These are phyloP conservation scores for Pseudomyrmex sp. DNA, from an alignment of 1,140 invertebrate species.

Conservation along the genomic window DNA sequence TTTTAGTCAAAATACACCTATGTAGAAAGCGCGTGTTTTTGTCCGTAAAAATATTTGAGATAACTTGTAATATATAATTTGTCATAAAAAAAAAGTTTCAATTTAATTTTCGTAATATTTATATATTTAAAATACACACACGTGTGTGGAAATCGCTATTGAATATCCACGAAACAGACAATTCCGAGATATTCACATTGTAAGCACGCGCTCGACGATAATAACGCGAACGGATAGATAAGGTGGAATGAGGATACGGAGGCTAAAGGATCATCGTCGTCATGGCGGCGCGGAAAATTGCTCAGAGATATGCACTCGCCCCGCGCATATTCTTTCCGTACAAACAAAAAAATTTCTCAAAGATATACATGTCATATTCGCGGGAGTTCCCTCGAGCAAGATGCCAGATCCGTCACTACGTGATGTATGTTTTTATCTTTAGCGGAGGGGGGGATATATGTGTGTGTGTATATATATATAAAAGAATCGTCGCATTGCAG, in stretches of 20 bases:
- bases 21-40: too few relatives aligned
- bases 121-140: too few relatives aligned
- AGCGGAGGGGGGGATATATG: background rate
- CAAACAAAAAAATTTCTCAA: background rate
- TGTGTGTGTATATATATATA: background rate
- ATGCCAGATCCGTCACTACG: conserved; percentile 24
- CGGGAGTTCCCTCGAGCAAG: background rate
- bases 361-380: conserved; percentile 23
- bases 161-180: background rate
- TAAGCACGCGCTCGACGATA: background rate
- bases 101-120: too few relatives aligned
- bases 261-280: conserved; percentile 1
- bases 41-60: too few relatives aligned
- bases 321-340: background rate
- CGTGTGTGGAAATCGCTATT: background rate
- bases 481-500: background rate
- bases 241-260: background rate
- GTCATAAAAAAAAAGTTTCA: background rate
- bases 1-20: too few relatives aligned
- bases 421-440: conserved; percentile 5
- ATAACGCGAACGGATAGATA: conserved; percentile 7
- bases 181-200: background rate
- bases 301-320: background rate
- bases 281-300: conserved; percentile 18
- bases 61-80: background rate